Evolutionary conservation across 2,797 vertebrate species (phyloP), one percentile per base, ranked within the genome.

Genomic region (Smutsia gigantea): DNA sequence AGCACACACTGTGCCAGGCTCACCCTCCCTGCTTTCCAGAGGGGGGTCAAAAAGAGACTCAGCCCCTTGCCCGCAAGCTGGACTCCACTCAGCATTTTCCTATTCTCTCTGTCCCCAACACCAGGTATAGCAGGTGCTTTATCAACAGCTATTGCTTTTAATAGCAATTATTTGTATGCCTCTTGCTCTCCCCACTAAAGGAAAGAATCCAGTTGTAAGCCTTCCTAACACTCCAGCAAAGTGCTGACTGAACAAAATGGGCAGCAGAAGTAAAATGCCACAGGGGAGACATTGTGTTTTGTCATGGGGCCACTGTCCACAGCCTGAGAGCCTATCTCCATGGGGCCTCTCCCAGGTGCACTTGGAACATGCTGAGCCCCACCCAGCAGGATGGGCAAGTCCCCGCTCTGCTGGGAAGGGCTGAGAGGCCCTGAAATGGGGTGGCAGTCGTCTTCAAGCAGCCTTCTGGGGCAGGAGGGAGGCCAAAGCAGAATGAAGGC

Each of bases 311-410:
- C 66, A 18, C 66, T 2, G n/a, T 29, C 37, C 12, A 0, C 42
- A 59, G 29, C 34, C 14, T 37, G 66, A 53, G 11, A 15, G 23
- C 5, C 0, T 5, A 29, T 31, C 55, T 46, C 55, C 2, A 29
- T 66, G 78, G 21, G 10, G 10, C 31, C 64, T 53, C 34, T 9
- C 64, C 34, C 18, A 31, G 71, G 46, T 1, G 4, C 4, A 6
- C 14, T 31, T 4, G 5, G 29, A 29, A 72, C n/a, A 23, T 0
- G 0, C 51, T 2, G 39, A 53, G 34, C 31, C 42, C 66, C 15
- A 11, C 27, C 37, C 64, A 29, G 71, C 57, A 71, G 53, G 37
- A 39, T 11, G 9, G 21, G 37, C 2, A 1, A 59, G 31, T 19
- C 39, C 13, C 34, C 10, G 72, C 19, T 72, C 42, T 0, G 6